Base-by-base conservation (phyloP, 2,113 vertebrate genomes). In the Trinectes maculatus region DNA sequence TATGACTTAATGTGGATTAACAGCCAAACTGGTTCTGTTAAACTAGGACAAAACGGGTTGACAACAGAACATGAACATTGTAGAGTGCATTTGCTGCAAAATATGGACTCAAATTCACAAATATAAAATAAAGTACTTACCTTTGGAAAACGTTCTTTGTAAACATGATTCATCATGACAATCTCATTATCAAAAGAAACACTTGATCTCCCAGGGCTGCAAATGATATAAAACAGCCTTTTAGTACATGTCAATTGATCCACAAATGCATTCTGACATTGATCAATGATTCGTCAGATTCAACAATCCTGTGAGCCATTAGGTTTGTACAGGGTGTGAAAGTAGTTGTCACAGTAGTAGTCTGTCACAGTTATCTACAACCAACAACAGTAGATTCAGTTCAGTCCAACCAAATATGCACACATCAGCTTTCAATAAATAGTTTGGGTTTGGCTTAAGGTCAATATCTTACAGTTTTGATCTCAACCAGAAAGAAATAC, bases 81-180 rank as follows among this genome's bases (percentile, higher is more conserved):
- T n/a, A 43, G 29, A 31, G 16, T 0, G 15, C 26, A 5, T 42
- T 31, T 19, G 24, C 2, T 24, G 21, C 5, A 10, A 46, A n/a
- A 34, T n/a, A 47, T n/a, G n/a, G n/a, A 31, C 4, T 31, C 1
- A 12, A 16, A 21, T 12, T 6, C 10, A 16, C 3, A 31, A 25
- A 48, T 8, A 29, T 28, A 0, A 28, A 13, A 29, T 28, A 0
- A 28, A 13, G 8, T 40, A 40, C 83, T 26, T 91, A 99, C 98
- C 96, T 98, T 99, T 36, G 98, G 98, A 86, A 99, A 99, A 37
- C 97, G 90, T 63, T 99, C 98, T 79, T 94, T 96, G 92, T 99
- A 99, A 81, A 99, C 96, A 26, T 99, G 97, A 82, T 99, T 99
- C 97, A 99, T 98, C 98, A 99, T 98, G 70, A 98, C 94, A 7